These are phyloP conservation scores for Mimachlamys varia DNA, from an alignment of 2,888 invertebrate species.

Conservation along the genomic window DNA sequence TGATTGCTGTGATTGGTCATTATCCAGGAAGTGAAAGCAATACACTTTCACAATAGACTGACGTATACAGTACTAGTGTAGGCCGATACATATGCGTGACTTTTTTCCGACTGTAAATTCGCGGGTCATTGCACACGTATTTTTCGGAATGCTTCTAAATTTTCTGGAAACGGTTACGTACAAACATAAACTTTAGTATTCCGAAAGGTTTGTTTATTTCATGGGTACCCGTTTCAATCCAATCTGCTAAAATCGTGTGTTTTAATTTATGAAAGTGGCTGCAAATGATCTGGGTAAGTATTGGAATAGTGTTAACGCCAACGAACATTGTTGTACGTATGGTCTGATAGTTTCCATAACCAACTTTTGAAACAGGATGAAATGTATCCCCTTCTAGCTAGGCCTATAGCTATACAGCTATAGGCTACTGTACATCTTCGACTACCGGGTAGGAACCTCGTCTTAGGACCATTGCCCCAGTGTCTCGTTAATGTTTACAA, in stretches of 20 bases:
- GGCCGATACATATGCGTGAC: no score
- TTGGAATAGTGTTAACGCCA: neutral
- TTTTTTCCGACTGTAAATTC: neutral
- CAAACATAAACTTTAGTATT: neutral
- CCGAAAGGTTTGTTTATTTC: conserved; percentile 22
- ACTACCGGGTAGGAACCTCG: no score
- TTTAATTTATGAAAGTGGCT: neutral
- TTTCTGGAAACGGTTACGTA: neutral
- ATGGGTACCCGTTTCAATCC: neutral
- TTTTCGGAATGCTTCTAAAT: neutral
- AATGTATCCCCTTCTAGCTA: no score
- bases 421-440: no score
- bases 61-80: no score
- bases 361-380: no score
- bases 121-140: conserved; percentile 33
- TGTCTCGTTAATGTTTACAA: no score
- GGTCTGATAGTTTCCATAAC: no score
- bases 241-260: neutral
- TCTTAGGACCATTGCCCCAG: no score
- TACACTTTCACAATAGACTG: neutral
- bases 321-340: neutral
- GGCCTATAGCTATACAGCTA: no score
- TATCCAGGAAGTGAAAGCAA: neutral
- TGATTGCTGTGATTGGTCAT: no score
- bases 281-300: neutral